Conservation (phyloP, 2,797 vertebrate species). For the Halcyon badia region DNA sequence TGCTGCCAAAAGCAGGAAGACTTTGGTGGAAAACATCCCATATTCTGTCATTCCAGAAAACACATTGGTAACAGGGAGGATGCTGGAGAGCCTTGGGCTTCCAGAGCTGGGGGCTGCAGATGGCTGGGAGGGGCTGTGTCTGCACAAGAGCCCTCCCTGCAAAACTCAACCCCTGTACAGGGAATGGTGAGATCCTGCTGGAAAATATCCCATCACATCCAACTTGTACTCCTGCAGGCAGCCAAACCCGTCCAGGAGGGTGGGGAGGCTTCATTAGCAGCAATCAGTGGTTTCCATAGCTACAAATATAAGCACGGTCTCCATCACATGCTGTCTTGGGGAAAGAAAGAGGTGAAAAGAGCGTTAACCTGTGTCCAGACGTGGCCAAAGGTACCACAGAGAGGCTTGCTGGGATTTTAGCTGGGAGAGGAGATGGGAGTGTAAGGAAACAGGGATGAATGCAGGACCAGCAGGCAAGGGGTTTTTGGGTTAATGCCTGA, state of each 20-base stretch:
- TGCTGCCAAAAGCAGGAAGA: neutral
- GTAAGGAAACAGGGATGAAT: neutral
- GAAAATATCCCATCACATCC: neutral
- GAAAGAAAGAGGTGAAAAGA: neutral
- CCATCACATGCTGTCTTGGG: accelerated
- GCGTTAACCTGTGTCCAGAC: neutral
- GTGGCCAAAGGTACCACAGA: accelerated
- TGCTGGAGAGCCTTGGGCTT: neutral
- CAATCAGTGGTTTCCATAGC: slow-evolving; percentile 18
- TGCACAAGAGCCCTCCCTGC: neutral
- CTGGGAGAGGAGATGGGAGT: accelerated
- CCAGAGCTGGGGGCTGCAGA: neutral
- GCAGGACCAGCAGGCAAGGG: accelerated
- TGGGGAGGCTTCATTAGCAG: neutral
- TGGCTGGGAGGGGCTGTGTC: neutral
- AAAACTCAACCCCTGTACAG: accelerated
- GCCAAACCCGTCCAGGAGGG: neutral
- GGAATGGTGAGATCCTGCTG: neutral
- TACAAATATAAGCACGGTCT: neutral
- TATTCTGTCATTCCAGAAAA: neutral
- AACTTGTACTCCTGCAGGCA: accelerated
- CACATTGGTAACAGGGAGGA: neutral
- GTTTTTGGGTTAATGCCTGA: neutral
- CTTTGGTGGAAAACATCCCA: neutral
- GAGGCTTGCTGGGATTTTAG: neutral